Conservation (phyloP, 1,140 invertebrate genomes). For the Temnothorax curvispinosus region DNA sequence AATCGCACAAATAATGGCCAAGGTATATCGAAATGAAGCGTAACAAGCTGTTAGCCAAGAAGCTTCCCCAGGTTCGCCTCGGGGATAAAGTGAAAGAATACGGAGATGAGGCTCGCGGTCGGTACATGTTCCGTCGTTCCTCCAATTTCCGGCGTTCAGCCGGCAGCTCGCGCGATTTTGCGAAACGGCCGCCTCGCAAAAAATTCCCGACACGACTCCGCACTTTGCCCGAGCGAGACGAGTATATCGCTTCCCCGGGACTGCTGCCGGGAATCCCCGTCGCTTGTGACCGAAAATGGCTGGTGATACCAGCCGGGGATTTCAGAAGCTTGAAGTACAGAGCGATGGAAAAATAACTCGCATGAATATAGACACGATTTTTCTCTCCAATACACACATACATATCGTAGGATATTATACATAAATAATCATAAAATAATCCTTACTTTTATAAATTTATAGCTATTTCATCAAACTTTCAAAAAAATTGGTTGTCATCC, state of each 20-base stretch:
- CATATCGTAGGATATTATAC: neutral
- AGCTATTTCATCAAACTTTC: neutral
- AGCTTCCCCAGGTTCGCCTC: conserved; percentile 21
- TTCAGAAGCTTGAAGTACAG: conserved; percentile 7
- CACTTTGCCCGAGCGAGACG: conserved; percentile 68
- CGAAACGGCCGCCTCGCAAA: conserved; percentile 62
- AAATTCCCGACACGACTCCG: conserved; percentile 72
- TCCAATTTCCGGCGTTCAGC: conserved; percentile 49
- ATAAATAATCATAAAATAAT: neutral
- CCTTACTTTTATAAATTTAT: neutral
- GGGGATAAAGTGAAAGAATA: conserved; percentile 31
- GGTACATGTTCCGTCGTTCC: conserved; percentile 43
- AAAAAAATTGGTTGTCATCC: neutral
- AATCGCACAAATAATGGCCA: neutral
- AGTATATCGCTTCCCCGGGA: neutral
- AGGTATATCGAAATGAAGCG: conserved; percentile 1
- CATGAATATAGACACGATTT: neutral
- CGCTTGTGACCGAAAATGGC: conserved; percentile 49
- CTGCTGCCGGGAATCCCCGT: conserved; percentile 24
- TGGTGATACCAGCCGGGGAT: conserved; percentile 39
- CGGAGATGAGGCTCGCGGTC: conserved; percentile 21
- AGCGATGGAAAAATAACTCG: conserved; percentile 39
- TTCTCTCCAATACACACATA: neutral
- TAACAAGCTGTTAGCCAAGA: conserved; percentile 11
- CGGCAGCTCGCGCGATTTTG: conserved; percentile 60